Evolutionary conservation across 2,113 vertebrate genomes (phyloP).

Genomic region (Furnarius figulus): DNA sequence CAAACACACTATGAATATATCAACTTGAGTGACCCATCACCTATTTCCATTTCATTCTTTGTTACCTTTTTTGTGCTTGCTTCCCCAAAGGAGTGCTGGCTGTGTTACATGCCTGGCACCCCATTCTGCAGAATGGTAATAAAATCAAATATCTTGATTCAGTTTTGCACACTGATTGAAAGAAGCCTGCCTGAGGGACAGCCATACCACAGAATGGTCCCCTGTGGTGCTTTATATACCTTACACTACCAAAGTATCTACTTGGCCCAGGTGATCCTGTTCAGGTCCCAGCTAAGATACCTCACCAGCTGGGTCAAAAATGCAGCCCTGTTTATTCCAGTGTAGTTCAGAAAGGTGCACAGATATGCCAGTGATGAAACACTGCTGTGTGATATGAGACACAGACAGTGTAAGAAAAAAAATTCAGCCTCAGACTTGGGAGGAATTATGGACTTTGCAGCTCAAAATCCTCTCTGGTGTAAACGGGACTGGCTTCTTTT

Average conservation of each 20-base stretch:
- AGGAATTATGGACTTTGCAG: not conserved
- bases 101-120: not conserved
- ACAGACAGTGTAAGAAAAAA: not conserved
- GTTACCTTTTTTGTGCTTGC: not conserved
- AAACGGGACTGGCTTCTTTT: not conserved
- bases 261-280: not conserved
- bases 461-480: not conserved
- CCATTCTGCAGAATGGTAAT: not conserved
- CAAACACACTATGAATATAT: fast-evolving
- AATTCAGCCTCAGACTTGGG: not conserved
- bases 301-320: not conserved
- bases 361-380: not conserved
- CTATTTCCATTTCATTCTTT: not conserved
- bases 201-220: not conserved
- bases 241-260: not conserved
- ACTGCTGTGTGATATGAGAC: not conserved
- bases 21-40: not conserved
- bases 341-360: not conserved
- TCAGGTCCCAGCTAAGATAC: not conserved
- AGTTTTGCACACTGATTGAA: no score
- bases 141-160: not conserved
- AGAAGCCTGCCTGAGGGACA: not conserved
- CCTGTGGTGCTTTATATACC: not conserved
- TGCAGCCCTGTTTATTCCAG: not conserved
- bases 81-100: not conserved